phyloP scores from a whole-genome alignment of 1,140 invertebrate species.

The Micrasema longulum region DNA sequence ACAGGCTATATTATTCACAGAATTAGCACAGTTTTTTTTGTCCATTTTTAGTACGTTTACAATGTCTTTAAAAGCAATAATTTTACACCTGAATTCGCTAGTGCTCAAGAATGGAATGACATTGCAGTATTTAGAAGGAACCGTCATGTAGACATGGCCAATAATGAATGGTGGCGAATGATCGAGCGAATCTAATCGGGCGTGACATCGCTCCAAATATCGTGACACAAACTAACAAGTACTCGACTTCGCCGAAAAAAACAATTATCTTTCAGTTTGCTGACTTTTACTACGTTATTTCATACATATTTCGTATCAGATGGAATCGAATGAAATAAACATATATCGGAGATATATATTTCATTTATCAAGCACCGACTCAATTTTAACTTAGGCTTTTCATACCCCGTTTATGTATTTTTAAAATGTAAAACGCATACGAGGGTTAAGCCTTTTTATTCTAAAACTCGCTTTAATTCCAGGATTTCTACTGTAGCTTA shows the following conservation, averaged over 20 bases:
- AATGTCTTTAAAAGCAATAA: too few relatives aligned
- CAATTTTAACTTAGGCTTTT: too few relatives aligned
- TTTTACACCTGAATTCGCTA: background rate
- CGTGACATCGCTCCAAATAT: slow-evolving; percentile 52
- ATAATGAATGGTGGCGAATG: slow-evolving; percentile 23
- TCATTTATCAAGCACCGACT: too few relatives aligned
- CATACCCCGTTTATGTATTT: too few relatives aligned
- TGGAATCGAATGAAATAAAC: background rate
- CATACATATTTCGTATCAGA: background rate
- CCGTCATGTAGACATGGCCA: slow-evolving; percentile 13
- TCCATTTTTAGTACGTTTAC: too few relatives aligned
- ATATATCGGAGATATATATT: too few relatives aligned
- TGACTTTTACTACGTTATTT: background rate
- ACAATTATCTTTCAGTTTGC: background rate
- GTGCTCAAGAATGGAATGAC: background rate
- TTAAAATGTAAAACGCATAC: too few relatives aligned
- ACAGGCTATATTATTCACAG: background rate
- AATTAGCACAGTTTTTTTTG: background rate
- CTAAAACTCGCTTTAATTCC: too few relatives aligned
- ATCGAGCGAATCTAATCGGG: slow-evolving; percentile 40
- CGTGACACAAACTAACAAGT: slow-evolving; percentile 38
- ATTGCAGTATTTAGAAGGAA: background rate
- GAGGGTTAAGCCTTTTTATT: too few relatives aligned
- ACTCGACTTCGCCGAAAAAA: too few relatives aligned
- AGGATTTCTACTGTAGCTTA: too few relatives aligned